A percentile compares a stretch with the other conserved stretches of the same genome.
These are phyloP conservation scores for Saiga tatarica DNA, from an alignment of 2,113 vertebrate genomes.

Conservation along the genomic window DNA sequence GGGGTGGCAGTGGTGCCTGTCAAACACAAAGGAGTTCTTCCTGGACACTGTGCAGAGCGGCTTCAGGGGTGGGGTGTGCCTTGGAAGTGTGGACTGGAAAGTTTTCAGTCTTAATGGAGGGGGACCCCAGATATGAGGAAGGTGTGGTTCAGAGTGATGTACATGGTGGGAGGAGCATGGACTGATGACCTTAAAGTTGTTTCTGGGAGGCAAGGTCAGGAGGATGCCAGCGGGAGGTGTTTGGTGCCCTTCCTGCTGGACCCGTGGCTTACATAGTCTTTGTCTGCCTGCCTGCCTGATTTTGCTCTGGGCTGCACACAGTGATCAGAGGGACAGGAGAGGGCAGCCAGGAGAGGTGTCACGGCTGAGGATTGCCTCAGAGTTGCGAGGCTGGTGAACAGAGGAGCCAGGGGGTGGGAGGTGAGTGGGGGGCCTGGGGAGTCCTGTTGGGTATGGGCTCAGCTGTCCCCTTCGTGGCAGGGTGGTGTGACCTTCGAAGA, in stretches of 20 bases:
- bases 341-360: not conserved
- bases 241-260: not conserved
- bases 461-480: not conserved
- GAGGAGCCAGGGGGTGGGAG: not conserved
- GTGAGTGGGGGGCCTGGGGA: not conserved
- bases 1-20: not conserved
- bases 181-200: not conserved
- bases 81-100: not conserved
- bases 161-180: not conserved
- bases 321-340: not conserved
- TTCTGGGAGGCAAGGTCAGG: not conserved
- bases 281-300: not conserved
- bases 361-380: rapidly evolving
- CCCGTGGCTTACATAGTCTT: not conserved
- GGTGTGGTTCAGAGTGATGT: not conserved
- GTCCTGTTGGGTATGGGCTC: not conserved
- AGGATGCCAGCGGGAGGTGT: not conserved
- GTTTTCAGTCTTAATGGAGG: not conserved
- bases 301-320: not conserved
- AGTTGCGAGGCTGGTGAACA: not conserved
- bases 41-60: not conserved
- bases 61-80: too few species aligned
- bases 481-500: slow-evolving; percentile 12
- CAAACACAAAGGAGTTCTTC: not conserved
- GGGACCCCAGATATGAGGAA: not conserved